These are phyloP conservation scores for Rugalucina vietnamica DNA, from an alignment of 2,888 invertebrate species.

Conservation along the genomic window DNA sequence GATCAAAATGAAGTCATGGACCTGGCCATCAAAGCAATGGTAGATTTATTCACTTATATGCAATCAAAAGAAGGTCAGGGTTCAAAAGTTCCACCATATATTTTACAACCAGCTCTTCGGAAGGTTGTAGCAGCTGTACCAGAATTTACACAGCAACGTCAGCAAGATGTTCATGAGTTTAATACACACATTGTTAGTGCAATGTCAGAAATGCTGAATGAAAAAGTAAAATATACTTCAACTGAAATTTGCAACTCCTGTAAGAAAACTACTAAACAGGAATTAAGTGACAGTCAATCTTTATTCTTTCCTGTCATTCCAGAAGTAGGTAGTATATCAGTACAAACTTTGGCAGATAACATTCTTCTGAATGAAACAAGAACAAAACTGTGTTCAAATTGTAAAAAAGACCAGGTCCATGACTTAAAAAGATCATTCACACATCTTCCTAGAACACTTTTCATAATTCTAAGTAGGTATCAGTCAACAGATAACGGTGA, in stretches of 20 bases:
- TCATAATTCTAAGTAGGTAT: background rate
- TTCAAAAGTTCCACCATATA: background rate
- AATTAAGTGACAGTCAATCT: background rate
- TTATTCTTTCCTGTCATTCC: background rate
- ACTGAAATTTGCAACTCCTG: background rate
- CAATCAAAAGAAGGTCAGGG: background rate
- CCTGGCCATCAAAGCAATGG: background rate
- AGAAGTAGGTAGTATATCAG: background rate
- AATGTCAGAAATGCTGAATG: background rate
- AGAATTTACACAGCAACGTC: background rate
- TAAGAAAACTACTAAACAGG: background rate
- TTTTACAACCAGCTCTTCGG: background rate
- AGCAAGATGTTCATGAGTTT: slow-evolving; percentile 1
- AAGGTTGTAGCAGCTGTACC: background rate
- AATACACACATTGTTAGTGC: background rate
- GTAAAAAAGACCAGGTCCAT: background rate
- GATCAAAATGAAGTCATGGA: background rate
- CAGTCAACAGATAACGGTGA: background rate
- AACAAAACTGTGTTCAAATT: background rate
- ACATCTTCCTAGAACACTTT: background rate
- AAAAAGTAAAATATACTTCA: background rate
- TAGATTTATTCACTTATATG: background rate
- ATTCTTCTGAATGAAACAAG: background rate
- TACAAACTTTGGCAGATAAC: background rate
- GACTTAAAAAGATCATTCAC: background rate